phyloP scores from a whole-genome alignment of 2,797 vertebrate genomes.

The Micropoecilia bifurca region DNA sequence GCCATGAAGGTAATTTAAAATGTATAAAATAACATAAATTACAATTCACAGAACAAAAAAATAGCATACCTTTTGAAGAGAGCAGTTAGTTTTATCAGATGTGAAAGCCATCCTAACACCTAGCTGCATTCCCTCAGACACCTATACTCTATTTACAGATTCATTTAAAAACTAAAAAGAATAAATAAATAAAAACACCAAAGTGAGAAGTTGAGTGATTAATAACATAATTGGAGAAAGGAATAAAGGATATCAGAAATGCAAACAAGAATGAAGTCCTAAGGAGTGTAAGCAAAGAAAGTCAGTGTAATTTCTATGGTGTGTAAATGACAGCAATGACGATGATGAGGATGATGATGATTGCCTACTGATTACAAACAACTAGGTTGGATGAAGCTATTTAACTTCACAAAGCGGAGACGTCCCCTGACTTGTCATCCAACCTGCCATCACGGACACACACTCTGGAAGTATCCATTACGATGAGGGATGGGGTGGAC shows the following conservation, averaged over 20 bases:
- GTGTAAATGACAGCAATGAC: constrained; percentile 3
- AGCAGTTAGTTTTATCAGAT: not conserved
- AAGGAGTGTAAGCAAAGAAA: constrained; percentile 7
- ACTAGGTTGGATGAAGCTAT: constrained; percentile 88
- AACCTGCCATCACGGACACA: constrained; percentile 74
- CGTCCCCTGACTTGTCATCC: constrained; percentile 93
- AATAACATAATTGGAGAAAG: constrained; percentile 69
- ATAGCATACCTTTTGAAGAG: not conserved
- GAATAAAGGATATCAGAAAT: constrained; percentile 68
- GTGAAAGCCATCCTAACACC: not conserved
- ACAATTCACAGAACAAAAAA: not conserved
- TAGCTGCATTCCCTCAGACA: not conserved
- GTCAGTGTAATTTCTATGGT: constrained; percentile 9
- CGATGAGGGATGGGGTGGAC: constrained; percentile 92
- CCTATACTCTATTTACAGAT: not conserved
- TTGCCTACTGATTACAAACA: constrained; percentile 47
- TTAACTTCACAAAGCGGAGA: constrained; percentile 86
- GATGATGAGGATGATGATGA: constrained; percentile 11
- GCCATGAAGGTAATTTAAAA: not conserved
- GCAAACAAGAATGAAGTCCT: constrained; percentile 29
- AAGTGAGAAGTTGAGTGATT: constrained; percentile 58
- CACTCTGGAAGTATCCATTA: constrained; percentile 76
- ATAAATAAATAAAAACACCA: not conserved
- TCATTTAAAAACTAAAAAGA: not conserved
- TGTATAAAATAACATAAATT: not conserved